Evolutionary conservation across 2,888 invertebrate species (phyloP).

Genomic region (Lycia hirtaria): DNA sequence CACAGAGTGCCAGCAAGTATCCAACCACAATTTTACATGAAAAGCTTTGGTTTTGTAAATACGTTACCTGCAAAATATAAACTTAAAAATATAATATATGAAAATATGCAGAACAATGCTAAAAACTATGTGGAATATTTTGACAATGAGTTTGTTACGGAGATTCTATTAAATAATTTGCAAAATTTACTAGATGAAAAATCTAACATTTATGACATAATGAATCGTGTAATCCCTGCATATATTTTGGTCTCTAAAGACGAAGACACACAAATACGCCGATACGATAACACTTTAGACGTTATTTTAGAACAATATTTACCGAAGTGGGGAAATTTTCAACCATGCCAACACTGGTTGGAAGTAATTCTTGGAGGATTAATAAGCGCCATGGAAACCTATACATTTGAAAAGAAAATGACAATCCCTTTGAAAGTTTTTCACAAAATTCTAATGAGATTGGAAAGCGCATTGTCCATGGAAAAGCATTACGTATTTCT

Average conservation of each 20-base stretch:
- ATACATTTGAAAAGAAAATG: conserved; percentile 42
- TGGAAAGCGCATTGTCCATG: conserved; percentile 42
- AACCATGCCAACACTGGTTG: conserved; percentile 16
- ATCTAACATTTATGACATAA: conserved; percentile 6
- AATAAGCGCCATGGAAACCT: conserved; percentile 13
- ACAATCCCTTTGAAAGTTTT: conserved; percentile 49
- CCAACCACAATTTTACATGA: conserved; percentile 50
- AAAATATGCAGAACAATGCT: conserved; percentile 37
- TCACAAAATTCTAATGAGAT: conserved; percentile 42
- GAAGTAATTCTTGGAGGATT: conserved; percentile 9
- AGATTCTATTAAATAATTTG: conserved; percentile 43
- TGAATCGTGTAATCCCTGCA: conserved; percentile 32
- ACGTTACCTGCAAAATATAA: conserved; percentile 45
- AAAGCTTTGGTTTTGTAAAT: conserved; percentile 51
- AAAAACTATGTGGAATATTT: conserved; percentile 45
- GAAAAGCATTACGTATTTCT: conserved; percentile 45
- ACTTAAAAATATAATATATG: conserved; percentile 36
- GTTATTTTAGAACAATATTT: conserved; percentile 48
- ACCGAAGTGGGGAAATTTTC: conserved; percentile 38
- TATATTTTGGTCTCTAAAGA: conserved; percentile 47
- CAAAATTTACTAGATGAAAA: conserved; percentile 34
- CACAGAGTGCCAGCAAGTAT: conserved; percentile 46
- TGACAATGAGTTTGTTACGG: conserved; percentile 48
- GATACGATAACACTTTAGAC: conserved; percentile 44
- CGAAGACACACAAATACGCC: conserved; percentile 45